Evolutionary conservation across 2,113 vertebrate genomes (phyloP), one percentile per base, ranked within the genome.

Genomic region (Zosterops lateralis): DNA sequence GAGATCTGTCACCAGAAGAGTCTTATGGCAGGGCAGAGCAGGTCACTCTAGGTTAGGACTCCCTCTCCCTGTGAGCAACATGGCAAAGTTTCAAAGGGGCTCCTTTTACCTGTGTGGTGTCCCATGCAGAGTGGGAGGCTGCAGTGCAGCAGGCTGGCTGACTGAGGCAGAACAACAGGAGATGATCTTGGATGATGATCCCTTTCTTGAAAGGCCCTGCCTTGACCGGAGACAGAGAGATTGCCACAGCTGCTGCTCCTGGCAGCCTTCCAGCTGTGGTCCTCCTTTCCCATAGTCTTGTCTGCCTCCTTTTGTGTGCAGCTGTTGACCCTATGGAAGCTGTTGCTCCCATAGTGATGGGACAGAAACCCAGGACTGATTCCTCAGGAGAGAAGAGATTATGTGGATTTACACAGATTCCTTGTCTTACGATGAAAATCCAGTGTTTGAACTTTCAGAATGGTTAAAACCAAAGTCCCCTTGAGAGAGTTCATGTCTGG

Each of bases 171-270:
- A 73, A 32, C 2, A 17, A 21, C 76, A 54, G 40, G 67, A 90
- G 26, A 87, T 22, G 1, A 3, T 77, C 51, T 61, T 62, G 44
- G 42, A 21, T 14, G 4, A 51, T 19, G 32, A 36, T 72, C 50
- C 31, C 62, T 83, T 87, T 87, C 51, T 83, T 67, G 44, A 84
- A 88, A 84, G 57, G 44, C 44, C 14, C 10, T 71, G 31, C 31
- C 71, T 91, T 87, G 56, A 76, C 51, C 47, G 67, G 78, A 94
- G 64, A 72, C 91, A 91, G 82, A 89, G 78, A 74, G 76, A 77
- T 74, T 77, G 71, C 92, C 85, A 88, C 93, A 97, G 94, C 93
- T 97, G 95, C 87, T 86, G 79, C 80, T 94, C 22, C 83, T 94
- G 93, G 75, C 68, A 94, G 85, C 72, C 64, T 90, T 91, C 72